Base-by-base conservation (phyloP, 2,113 vertebrate species). In the Clarias gariepinus region DNA sequence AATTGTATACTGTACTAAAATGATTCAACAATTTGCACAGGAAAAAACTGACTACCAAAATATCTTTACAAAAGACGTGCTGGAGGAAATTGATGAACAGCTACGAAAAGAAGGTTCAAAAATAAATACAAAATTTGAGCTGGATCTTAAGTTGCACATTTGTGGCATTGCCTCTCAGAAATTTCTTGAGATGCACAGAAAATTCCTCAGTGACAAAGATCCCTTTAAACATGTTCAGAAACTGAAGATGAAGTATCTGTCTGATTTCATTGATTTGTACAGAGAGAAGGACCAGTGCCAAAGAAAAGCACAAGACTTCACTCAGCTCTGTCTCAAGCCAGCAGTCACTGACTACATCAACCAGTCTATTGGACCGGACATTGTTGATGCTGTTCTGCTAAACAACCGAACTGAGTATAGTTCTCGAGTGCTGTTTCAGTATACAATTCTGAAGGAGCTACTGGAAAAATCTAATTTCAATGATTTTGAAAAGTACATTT, bases 111-210 rank as follows among this genome's bases (percentile, higher is more conserved):
- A n/a, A n/a, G n/a, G n/a, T 19, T 3, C 61, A 3, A 28, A 89
- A 57, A 41, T 81, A 0, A 83, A 16, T 30, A 58, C 78, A 7
- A n/a, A 41, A 0, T 89, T 88, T 87, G 91, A 85, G 53, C 2
- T 89, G 64, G 88, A 92, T 3, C 57, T 94, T 13, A 91, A 93
- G 83, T 58, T 90, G 55, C 83, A 91, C 66, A 92, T 94, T 5
- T 94, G 92, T 73, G 88, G 87, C 30, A 66, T 90, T 90, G 92
- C 92, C 6, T 84, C 89, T 13, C 86, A 8, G 2, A 19, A 89
- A 3, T 93, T 93, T 55, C 11, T 57, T 0, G 0, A 89, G 7
- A 92, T 93, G 90, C 94, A 94, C 89, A 28, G 6, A 18, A 80
- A 12, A 11, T 94, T 90, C 52, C 11, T 93, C 52, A 5, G n/a